These are phyloP conservation scores for Rhorus exstirpatorius DNA, from an alignment of 2,888 invertebrate genomes.

Conservation along the genomic window DNA sequence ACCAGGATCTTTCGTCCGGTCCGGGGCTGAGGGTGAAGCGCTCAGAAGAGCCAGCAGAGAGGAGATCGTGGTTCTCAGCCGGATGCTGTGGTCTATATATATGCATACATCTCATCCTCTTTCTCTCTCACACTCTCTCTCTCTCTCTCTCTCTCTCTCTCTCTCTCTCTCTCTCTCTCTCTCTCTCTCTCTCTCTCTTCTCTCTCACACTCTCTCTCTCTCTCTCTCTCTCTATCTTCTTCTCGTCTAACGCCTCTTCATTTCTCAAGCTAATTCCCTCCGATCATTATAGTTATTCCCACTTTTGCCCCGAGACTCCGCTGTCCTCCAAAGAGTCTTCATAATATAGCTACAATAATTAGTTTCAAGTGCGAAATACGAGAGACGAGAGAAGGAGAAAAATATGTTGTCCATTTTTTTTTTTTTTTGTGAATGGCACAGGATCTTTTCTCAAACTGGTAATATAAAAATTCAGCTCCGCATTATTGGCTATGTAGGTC, in stretches of 20 bases:
- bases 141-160: too few species aligned
- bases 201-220: too few species aligned
- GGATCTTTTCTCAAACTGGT: background rate
- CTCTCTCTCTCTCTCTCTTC: too few species aligned
- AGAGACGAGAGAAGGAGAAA: constrained; percentile 1
- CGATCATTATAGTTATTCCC: constrained; percentile 50
- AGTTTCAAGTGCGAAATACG: background rate
- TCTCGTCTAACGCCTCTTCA: constrained; percentile 42
- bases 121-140: background rate
- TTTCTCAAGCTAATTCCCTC: constrained; percentile 43
- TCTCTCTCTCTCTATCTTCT: too few species aligned
- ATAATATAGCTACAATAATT: constrained; percentile 53
- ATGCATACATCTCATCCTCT: background rate
- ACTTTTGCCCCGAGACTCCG: constrained; percentile 40
- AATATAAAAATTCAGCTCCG: background rate
- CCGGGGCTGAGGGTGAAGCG: constrained; percentile 75
- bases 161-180: too few species aligned
- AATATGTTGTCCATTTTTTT: background rate
- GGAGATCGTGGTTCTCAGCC: constrained; percentile 79
- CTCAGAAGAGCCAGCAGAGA: constrained; percentile 55
- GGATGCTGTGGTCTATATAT: constrained; percentile 53
- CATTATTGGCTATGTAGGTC: constrained; percentile 4
- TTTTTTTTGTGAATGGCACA: background rate
- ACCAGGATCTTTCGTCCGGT: constrained; percentile 83
- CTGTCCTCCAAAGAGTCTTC: constrained; percentile 33